Percentiles rank a stretch among this genome's conserved stretches.
Evolutionary conservation across 2,888 invertebrate species (phyloP).

Genomic region (Idaea straminata): DNA sequence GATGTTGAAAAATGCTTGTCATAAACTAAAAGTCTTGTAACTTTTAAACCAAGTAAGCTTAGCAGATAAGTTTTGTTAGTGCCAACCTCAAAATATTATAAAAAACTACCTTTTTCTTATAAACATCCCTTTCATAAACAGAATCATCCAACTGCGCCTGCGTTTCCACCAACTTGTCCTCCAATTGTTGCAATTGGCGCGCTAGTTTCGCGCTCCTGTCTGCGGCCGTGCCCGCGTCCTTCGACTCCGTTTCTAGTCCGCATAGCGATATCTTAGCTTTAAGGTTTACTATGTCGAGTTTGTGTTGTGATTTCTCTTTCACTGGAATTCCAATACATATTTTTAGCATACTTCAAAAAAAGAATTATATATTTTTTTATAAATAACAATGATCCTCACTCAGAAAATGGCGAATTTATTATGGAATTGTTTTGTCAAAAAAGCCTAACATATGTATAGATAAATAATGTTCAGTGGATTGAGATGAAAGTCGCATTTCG

Average conservation of each 20-base stretch:
- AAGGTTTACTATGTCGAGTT: conserved; percentile 58
- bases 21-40: too few relatives aligned
- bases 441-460: too few relatives aligned
- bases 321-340: conserved; percentile 38
- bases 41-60: too few relatives aligned
- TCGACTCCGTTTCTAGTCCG: conserved; percentile 45
- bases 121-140: conserved; percentile 71
- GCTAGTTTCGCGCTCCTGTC: conserved; percentile 46
- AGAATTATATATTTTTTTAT: too few relatives aligned
- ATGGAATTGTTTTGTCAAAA: too few relatives aligned
- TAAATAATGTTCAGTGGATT: too few relatives aligned
- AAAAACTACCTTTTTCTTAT: conserved; percentile 61
- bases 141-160: conserved; percentile 76
- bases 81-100: neutral
- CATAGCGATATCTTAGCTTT: conserved; percentile 64
- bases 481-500: too few relatives aligned
- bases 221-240: conserved; percentile 29
- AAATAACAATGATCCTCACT: too few relatives aligned
- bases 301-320: conserved; percentile 67
- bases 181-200: conserved; percentile 76
- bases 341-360: too few relatives aligned
- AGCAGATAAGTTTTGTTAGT: too few relatives aligned
- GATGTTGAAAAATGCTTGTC: too few relatives aligned
- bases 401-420: too few relatives aligned
- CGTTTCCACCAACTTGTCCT: conserved; percentile 71